A percentile compares a stretch with the other conserved stretches of the same genome.
phyloP scores from a whole-genome alignment of 1,140 invertebrate species.

The Sarcophaga bullata region DNA sequence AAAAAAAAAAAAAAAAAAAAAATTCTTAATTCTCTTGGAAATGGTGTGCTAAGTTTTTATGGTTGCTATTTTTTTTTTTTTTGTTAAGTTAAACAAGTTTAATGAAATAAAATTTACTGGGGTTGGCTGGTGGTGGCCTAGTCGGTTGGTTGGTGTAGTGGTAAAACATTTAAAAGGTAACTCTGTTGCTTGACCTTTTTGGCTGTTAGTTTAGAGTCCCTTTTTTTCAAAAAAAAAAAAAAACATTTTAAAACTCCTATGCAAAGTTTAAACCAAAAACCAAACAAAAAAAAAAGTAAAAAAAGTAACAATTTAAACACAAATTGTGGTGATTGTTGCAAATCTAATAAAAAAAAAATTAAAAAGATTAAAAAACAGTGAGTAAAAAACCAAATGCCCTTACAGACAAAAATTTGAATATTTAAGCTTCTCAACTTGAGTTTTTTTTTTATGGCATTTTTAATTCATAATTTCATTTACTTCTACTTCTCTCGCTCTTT shows the following conservation, averaged over 20 bases:
- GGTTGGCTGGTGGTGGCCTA: too few species aligned
- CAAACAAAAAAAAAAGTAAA: background rate
- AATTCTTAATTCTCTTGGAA: too few species aligned
- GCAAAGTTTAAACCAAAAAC: too few species aligned
- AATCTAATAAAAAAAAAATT: background rate
- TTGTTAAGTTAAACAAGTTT: background rate
- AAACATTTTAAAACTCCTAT: too few species aligned
- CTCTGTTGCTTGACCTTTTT: background rate
- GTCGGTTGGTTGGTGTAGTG: background rate
- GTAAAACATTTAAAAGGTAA: background rate
- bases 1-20: too few species aligned
- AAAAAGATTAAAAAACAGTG: too few species aligned
- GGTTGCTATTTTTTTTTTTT: background rate
- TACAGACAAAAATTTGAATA: background rate
- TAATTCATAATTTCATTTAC: background rate
- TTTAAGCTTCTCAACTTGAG: background rate
- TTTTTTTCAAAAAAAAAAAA: background rate
- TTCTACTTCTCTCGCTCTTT: background rate
- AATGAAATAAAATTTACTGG: conserved; percentile 6
- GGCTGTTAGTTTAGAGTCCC: background rate
- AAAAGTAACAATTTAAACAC: background rate
- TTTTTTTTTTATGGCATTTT: background rate
- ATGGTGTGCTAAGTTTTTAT: too few species aligned
- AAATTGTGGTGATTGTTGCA: conserved; percentile 7
- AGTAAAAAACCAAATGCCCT: too few species aligned